These are phyloP conservation scores for Calyptomena viridis DNA, from an alignment of 2,113 vertebrate genomes.

Conservation along the genomic window DNA sequence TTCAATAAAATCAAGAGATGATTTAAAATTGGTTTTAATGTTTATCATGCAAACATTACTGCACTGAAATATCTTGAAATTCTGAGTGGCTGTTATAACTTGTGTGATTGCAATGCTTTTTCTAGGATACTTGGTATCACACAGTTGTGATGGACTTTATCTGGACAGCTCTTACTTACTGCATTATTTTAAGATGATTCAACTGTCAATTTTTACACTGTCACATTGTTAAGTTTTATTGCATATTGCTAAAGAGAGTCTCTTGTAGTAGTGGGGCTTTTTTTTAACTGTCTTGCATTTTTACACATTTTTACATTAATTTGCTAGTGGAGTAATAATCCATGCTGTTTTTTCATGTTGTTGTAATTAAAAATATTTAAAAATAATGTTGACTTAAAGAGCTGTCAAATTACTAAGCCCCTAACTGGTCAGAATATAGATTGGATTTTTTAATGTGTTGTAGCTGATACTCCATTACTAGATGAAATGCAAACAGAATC, in stretches of 20 bases:
- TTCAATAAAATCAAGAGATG: not conserved
- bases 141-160: not conserved
- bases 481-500: not conserved
- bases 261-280: not conserved
- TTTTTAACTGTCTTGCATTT: not conserved
- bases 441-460: not conserved
- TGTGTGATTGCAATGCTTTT: not conserved
- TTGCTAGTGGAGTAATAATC: not conserved
- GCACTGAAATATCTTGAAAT: not conserved
- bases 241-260: not conserved
- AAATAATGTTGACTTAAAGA: not conserved
- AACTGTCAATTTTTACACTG: not conserved
- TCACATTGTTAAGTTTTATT: not conserved
- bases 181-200: constrained; percentile 9
- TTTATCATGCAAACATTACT: not conserved
- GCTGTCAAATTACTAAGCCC: not conserved
- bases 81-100: not conserved
- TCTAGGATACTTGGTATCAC: not conserved
- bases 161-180: not conserved
- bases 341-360: not conserved
- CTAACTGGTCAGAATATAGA: not conserved
- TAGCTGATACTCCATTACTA: not conserved
- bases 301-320: not conserved
- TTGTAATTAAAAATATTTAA: constrained; percentile 11
- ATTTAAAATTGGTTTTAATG: not conserved